Evolutionary conservation across 2,113 vertebrate species (phyloP), one percentile per base, ranked within the genome.

Genomic region (Actinemys pallida): DNA sequence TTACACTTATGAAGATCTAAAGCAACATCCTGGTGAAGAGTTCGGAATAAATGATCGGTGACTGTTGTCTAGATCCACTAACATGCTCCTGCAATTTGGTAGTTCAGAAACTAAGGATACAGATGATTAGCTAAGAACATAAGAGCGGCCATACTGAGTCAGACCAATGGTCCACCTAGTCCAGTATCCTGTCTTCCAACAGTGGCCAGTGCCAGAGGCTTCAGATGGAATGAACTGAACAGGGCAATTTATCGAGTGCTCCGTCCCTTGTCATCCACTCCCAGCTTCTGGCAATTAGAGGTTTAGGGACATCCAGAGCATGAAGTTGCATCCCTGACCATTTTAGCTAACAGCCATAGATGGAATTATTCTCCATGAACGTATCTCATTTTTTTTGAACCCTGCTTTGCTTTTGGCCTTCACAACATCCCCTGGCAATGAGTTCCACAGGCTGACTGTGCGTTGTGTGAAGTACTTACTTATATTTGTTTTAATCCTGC

Each of bases 1-100:
- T 3, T 25, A 31, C 0, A 0, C 27, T 10, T 5, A 7, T 3
- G 29, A 39, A 53, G 25, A n/a, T 35, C 47, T 81, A 81, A 35
- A 81, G 27, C 49, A 57, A 27, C 56, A 10, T n/a, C 17, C 65
- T 20, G 65, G n/a, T 6, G 10, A 82, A 82, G n/a, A n/a, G 22
- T 39, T 24, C 12, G 9, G 27, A 13, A 25, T 5, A 45, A 59
- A 3, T 0, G 2, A 80, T 78, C 10, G 31, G 49, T 27, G 29
- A 75, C 52, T 81, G 82, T 49, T 9, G 39, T 1, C 14, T 78
- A 50, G 90, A 24, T 14, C 35, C 83, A 45, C 57, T 16, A 47
- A 3, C 4, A 57, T 45, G 75, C 65, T 1, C 42, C 3, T 0
- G 10, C 5, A 7, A 72, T 29, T 31, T 8, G 5, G 39, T 29